Base-by-base conservation (phyloP, 2,113 vertebrate genomes). In the Elephas maximus region DNA sequence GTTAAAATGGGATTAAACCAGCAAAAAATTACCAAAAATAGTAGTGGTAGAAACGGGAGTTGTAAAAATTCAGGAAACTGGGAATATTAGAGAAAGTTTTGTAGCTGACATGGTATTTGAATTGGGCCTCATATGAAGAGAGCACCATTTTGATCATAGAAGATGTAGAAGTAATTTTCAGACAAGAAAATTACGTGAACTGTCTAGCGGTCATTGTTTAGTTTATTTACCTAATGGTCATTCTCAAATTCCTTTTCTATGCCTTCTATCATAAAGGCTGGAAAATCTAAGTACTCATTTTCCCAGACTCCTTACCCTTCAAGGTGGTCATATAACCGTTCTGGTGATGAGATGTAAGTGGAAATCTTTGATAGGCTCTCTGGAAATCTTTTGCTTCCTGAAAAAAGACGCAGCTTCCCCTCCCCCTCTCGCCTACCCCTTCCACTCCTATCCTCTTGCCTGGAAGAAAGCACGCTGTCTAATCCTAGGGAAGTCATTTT, bases 21-120 rank as follows among this genome's bases (percentile, higher is more conserved):
- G 48, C 53, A 96, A 94, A 81, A 94, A 48, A 79, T 60, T 30
- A 85, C 48, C n/a, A 88, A 91, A 77, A 95, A 77, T 45, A 82
- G 24, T 53, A 65, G 44, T 65, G 37, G 37, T 37, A 37, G 37
- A 37, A 37, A 37, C 37, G 37, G 37, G 37, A 37, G 37, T 37
- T 37, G 37, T 37, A 37, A 37, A 37, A 37, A 37, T 37, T 37
- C 37, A 37, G 37, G 37, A 37, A 37, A 37, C 37, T n/a, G 14
- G 37, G 44, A 85, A 67, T 10, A 65, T 33, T 26, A 51, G 57
- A 74, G 41, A 94, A 76, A 44, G 48, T 80, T 89, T 33, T 89
- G 20, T 71, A 92, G 44, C n/a, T 69, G 8, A 37, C 44, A 37
- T 77, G 80, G 79, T 45, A 88, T 45, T 91, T 60, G 82, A 93